Base-by-base conservation (phyloP, 2,113 vertebrate species). In the Notothenia coriiceps region DNA sequence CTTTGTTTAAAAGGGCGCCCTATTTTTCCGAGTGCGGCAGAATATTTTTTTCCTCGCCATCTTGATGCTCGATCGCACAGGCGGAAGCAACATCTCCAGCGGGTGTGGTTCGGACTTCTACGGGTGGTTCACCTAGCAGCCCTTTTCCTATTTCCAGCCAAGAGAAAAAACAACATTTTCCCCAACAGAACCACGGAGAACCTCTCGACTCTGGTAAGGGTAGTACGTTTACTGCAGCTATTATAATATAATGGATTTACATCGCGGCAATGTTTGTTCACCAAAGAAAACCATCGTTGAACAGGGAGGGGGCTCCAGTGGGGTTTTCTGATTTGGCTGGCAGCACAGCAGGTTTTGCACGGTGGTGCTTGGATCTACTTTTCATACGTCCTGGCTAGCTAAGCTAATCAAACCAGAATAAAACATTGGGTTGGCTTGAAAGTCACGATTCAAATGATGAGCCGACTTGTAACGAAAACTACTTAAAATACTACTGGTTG, bases 21-120 rank as follows among this genome's bases (percentile, higher is more conserved):
- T 95, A 95, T 64, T 92, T 95, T 94, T 78, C 75, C 82, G 79
- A 91, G 52, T 86, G 96, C 97, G 97, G 96, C 92, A 93, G 96
- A 94, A 97, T 92, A 93, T 91, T 79, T 70, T 33, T 17, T n/a
- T 14, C 68, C 60, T 89, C 89, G 96, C 96, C 96, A 97, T 97
- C 96, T 97, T 97, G 94, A 95, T 92, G 85, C 88, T 93, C 80
- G 83, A 87, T 88, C 84, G 77, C 86, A 76, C 87, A 72, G 68
- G 50, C 88, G 72, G 83, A 83, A 90, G 89, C 86, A 89, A 20
- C 70, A 90, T 91, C 83, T 74, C 83, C 79, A 77, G 88, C 89
- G 91, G 91, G 90, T 91, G 92, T 89, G 94, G 90, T 92, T 90
- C 89, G 93, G 91, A 89, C 84, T 88, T 78, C 47, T 69, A 92